phyloP scores from a whole-genome alignment of 2,888 invertebrate genomes.

The Plebejus anna region DNA sequence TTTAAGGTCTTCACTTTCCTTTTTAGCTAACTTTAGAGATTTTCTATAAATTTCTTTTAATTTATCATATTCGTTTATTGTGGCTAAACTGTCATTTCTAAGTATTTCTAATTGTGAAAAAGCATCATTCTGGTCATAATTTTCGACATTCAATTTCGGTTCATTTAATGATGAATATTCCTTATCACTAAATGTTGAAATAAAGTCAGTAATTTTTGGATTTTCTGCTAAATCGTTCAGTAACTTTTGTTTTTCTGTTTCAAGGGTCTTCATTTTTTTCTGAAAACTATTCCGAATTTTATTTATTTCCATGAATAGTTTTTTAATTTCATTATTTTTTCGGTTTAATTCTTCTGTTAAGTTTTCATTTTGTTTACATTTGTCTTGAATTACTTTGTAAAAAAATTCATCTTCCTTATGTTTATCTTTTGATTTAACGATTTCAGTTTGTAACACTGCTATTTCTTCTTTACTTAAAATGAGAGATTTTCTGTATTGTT shows the following conservation, averaged over 20 bases:
- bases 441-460: background rate
- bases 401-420: slow-evolving; percentile 44
- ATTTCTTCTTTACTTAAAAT: background rate
- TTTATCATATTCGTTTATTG: background rate
- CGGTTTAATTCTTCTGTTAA: slow-evolving; percentile 51
- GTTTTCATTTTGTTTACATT: slow-evolving; percentile 54
- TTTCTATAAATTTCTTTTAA: slow-evolving; percentile 31
- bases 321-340: slow-evolving; percentile 48
- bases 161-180: background rate
- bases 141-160: background rate
- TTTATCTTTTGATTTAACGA: background rate
- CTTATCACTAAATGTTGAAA: background rate
- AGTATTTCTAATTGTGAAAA: slow-evolving; percentile 10
- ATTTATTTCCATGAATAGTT: slow-evolving; percentile 47
- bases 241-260: slow-evolving; percentile 52
- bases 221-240: slow-evolving; percentile 50
- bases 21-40: slow-evolving; percentile 37
- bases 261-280: slow-evolving; percentile 44
- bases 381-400: slow-evolving; percentile 47
- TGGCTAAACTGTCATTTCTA: background rate
- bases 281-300: slow-evolving; percentile 48
- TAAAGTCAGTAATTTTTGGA: slow-evolving; percentile 33
- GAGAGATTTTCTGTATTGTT: background rate
- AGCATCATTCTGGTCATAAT: background rate
- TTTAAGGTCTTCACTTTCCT: slow-evolving; percentile 38